These are phyloP conservation scores for Zaprionus lachaisei DNA, from an alignment of 1,140 invertebrate species.

Conservation along the genomic window DNA sequence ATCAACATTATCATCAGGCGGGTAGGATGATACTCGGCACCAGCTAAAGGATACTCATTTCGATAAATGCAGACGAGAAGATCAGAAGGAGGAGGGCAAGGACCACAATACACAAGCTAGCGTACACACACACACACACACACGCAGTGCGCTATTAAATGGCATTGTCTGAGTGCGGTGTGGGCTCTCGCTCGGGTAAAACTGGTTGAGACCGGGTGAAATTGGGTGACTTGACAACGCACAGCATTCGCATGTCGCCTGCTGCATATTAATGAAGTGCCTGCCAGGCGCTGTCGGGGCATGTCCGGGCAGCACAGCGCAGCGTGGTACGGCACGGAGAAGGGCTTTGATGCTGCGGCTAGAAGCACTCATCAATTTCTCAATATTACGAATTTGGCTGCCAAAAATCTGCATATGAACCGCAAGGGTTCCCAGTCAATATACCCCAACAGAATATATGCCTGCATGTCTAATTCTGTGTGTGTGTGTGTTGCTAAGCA, in stretches of 20 bases:
- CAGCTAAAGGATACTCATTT: slow-evolving; percentile 72
- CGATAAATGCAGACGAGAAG: slow-evolving; percentile 64
- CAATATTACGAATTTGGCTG: slow-evolving; percentile 64
- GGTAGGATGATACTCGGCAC: slow-evolving; percentile 60
- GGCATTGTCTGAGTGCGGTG: slow-evolving; percentile 31
- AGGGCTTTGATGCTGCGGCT: slow-evolving; percentile 8
- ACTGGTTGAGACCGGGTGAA: slow-evolving; percentile 18
- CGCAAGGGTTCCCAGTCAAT: slow-evolving; percentile 21
- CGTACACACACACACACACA: slow-evolving; percentile 37
- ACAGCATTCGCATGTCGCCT: slow-evolving; percentile 65
- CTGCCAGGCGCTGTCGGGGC: slow-evolving; percentile 45
- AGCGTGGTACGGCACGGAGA: neutral
- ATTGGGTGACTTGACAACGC: slow-evolving; percentile 45
- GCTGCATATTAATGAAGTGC: slow-evolving; percentile 78
- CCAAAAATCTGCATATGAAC: slow-evolving; percentile 68
- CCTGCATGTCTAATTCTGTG: neutral
- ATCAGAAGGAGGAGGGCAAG: slow-evolving; percentile 34
- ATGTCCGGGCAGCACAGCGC: neutral
- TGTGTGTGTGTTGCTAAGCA: neutral
- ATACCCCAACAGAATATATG: neutral
- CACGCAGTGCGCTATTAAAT: slow-evolving; percentile 31
- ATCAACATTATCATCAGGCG: slow-evolving; percentile 78
- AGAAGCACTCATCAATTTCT: slow-evolving; percentile 72
- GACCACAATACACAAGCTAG: slow-evolving; percentile 15
- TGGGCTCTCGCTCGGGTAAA: neutral